These are phyloP conservation scores for Clusia tigrina DNA, from an alignment of 2,888 invertebrate species.

Conservation along the genomic window DNA sequence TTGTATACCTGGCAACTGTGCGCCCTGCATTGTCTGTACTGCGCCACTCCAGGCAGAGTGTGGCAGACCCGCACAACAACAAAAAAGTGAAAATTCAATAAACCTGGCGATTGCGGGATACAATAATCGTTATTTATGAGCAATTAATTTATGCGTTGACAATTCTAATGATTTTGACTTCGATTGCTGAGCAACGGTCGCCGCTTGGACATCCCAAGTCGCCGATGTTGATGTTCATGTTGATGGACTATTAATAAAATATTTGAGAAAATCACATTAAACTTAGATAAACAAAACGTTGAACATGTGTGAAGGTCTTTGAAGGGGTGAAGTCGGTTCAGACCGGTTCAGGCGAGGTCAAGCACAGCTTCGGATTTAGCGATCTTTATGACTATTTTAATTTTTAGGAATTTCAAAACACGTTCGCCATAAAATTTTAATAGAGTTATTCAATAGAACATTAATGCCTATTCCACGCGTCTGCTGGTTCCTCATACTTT, in stretches of 20 bases:
- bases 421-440: not conserved
- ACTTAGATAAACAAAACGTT: not conserved
- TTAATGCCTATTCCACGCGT: too few species aligned
- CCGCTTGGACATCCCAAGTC: conserved; percentile 1
- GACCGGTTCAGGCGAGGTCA: not conserved
- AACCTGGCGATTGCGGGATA: conserved; percentile 36
- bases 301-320: conserved; percentile 8
- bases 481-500: too few species aligned
- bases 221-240: not conserved
- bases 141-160: conserved; percentile 63
- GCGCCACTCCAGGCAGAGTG: not conserved
- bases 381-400: conserved; percentile 6
- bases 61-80: conserved; percentile 1
- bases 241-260: not conserved
- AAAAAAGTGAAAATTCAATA: conserved; percentile 29
- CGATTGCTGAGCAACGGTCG: conserved; percentile 4
- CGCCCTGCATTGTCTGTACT: not conserved
- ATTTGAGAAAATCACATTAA: not conserved
- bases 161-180: conserved; percentile 58
- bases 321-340: too few species aligned
- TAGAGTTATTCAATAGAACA: not conserved
- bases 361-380: not conserved
- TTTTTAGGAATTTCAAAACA: not conserved
- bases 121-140: conserved; percentile 56
- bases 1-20: too few species aligned